Evolutionary conservation across 2,113 vertebrate species (phyloP), one percentile per base, ranked within the genome.

Genomic region (Mola mola): DNA sequence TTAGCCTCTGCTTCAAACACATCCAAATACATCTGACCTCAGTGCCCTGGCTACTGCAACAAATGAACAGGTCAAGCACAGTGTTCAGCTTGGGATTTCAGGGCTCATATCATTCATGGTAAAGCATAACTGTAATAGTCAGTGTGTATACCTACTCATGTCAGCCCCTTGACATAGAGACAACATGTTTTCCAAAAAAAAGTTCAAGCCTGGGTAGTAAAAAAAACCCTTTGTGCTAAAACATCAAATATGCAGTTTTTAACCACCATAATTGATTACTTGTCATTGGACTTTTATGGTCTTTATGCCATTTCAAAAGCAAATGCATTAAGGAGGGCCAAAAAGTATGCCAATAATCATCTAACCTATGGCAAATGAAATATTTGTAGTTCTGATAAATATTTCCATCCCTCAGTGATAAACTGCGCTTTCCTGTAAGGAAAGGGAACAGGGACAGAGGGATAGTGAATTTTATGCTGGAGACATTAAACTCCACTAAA

Each of bases 401-500:
- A 83, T 69, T 75, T 55, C 52, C 72, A 57, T 80, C 42, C 61
- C 50, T 42, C 38, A 51, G 58, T 41, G 59, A 75, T 71, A 60
- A 63, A 65, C 19, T 52, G 57, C 37, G 38, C 3, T 12, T 41
- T 48, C 13, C 24, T 60, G 63, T 51, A 28, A 46, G 31, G 50
- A 85, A 66, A 56, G 20, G 22, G 28, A 65, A 85, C 69, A 26
- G 51, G 62, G 36, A 34, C 66, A 44, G 59, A 19, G 22, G 72
- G 34, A 52, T 21, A 16, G 67, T 26, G 60, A 80, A 66, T 72
- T 53, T 66, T 69, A 63, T 37, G 65, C 50, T 26, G 61, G 37
- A 76, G 74, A 79, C 56, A 79, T 78, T 82, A 73, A 86, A 81
- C 50, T 55, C 58, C 86, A 79, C 71, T 86, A 75, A 80, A 19